phyloP scores from a whole-genome alignment of 2,888 invertebrate genomes.

The Tortricodes alternella region DNA sequence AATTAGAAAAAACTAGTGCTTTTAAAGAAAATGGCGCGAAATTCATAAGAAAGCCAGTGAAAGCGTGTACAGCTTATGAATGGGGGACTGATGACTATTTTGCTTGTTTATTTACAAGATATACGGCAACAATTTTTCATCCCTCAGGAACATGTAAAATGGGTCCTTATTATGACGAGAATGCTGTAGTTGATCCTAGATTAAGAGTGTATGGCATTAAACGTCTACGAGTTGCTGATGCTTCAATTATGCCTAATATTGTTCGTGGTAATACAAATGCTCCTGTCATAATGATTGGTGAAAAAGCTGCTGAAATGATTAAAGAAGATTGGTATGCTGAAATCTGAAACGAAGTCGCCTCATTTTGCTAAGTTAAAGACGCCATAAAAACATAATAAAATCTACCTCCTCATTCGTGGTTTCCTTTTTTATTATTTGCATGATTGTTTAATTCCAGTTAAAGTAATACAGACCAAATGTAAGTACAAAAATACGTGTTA shows the following conservation, averaged over 20 bases:
- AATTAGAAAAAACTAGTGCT: constrained; percentile 80
- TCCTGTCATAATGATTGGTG: constrained; percentile 92
- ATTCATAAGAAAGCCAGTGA: constrained; percentile 79
- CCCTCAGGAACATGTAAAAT: constrained; percentile 69
- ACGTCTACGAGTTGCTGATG: constrained; percentile 87
- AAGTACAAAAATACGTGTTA: constrained; percentile 3
- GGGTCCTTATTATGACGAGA: constrained; percentile 63
- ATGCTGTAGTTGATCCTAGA: constrained; percentile 61
- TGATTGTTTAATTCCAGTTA: not conserved
- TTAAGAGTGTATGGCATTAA: constrained; percentile 59
- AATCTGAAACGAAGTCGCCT: constrained; percentile 48
- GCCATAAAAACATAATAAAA: not conserved
- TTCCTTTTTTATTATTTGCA: not conserved
- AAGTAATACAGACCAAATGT: not conserved
- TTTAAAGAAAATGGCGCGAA: constrained; percentile 79
- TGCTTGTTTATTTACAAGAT: constrained; percentile 84
- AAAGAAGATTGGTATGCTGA: constrained; percentile 61
- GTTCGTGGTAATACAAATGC: constrained; percentile 92
- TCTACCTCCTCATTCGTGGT: not conserved
- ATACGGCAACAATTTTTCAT: constrained; percentile 81
- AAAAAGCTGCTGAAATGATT: constrained; percentile 72
- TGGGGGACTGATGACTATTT: constrained; percentile 86
- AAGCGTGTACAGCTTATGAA: constrained; percentile 75
- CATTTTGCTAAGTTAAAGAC: not conserved
- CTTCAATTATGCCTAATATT: constrained; percentile 91